phyloP scores from a whole-genome alignment of 2,888 invertebrate species.

The Meteorus colon region DNA sequence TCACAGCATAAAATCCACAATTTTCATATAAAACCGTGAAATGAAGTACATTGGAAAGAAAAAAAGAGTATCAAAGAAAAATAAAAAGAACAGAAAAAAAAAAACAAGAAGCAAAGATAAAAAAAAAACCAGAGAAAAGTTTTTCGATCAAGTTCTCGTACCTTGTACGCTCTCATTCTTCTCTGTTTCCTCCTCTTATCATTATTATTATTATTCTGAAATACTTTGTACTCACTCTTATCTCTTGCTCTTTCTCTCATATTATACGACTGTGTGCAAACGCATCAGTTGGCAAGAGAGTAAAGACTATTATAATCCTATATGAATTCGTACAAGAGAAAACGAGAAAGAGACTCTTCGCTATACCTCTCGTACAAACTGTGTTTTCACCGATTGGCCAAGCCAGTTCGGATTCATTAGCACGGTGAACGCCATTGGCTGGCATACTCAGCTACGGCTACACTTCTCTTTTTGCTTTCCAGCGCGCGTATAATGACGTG shows the following conservation, averaged over 20 bases:
- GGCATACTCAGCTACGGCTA: constrained; percentile 36
- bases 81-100: not conserved
- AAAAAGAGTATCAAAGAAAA: not conserved
- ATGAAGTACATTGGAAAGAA: not conserved
- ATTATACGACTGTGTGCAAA: constrained; percentile 35
- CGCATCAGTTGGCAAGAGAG: constrained; percentile 18
- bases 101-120: not conserved
- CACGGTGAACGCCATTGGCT: constrained; percentile 63
- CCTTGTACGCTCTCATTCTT: constrained; percentile 27
- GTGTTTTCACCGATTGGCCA: constrained; percentile 60
- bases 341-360: constrained; percentile 27
- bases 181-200: not conserved
- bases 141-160: constrained; percentile 32
- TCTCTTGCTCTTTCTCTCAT: constrained; percentile 27
- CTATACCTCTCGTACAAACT: constrained; percentile 38
- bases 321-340: constrained; percentile 28
- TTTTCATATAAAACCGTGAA: too few relatives aligned
- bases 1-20: too few relatives aligned
- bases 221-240: constrained; percentile 19
- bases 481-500: constrained; percentile 64
- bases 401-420: constrained; percentile 68
- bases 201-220: not conserved
- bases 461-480: constrained; percentile 48
- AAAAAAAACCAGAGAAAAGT: constrained; percentile 10
- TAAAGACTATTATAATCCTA: constrained; percentile 21